Evolutionary conservation across 2,113 vertebrate genomes (phyloP).

Genomic region (Dissostichus mawsoni): DNA sequence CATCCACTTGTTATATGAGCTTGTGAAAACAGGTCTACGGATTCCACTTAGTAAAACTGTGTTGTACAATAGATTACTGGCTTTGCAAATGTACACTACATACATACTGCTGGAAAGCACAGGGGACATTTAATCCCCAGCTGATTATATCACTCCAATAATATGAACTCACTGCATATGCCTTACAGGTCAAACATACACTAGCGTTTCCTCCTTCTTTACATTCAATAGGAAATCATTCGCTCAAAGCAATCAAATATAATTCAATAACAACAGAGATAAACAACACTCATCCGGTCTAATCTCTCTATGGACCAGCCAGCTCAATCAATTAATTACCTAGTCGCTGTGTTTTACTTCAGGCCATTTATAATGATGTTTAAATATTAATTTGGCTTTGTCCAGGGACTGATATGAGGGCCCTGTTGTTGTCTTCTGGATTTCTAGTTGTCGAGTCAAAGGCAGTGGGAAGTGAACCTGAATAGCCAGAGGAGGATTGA

Average conservation of each 20-base stretch:
- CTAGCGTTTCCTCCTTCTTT: conserved; percentile 60
- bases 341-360: conserved; percentile 86
- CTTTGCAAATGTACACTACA: conserved; percentile 51
- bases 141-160: conserved; percentile 55
- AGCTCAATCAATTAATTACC: conserved; percentile 89
- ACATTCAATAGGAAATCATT: conserved; percentile 76
- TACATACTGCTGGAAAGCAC: conserved; percentile 42
- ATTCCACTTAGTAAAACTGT: conserved; percentile 58
- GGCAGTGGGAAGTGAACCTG: conserved; percentile 53
- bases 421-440: conserved; percentile 70
- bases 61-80: conserved; percentile 51
- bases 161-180: conserved; percentile 64
- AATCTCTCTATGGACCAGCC: conserved; percentile 75
- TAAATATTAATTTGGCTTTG: conserved; percentile 92
- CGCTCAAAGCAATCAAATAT: conserved; percentile 73
- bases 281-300: conserved; percentile 82
- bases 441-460: conserved; percentile 50
- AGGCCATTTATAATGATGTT: conserved; percentile 90
- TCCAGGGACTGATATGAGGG: conserved; percentile 83
- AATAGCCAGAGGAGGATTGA: conserved; percentile 50
- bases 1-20: conserved; percentile 74
- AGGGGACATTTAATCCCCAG: conserved; percentile 64
- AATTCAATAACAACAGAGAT: conserved; percentile 81
- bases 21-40: conserved; percentile 61
- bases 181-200: conserved; percentile 77